A percentile compares a stretch with the other conserved stretches of the same genome.
These are phyloP conservation scores for Capromys pilorides DNA, from an alignment of 2,797 vertebrate species.

Conservation along the genomic window DNA sequence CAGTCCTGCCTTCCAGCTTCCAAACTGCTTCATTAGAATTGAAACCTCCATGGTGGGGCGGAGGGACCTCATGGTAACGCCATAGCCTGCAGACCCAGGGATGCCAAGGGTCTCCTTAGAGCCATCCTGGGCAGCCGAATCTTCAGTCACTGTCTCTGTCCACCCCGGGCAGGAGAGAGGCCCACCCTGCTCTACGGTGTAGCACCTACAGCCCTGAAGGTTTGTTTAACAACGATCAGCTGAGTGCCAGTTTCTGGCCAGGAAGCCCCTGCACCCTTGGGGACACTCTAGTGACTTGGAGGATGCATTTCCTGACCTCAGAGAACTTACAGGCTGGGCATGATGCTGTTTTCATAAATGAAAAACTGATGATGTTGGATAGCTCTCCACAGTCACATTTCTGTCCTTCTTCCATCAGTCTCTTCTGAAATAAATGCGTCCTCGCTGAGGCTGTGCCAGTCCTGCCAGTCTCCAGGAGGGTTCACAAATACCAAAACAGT, in stretches of 20 bases:
- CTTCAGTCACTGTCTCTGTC: not conserved
- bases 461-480: not conserved
- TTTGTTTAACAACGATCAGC: not conserved
- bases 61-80: not conserved
- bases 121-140: not conserved
- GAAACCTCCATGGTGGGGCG: not conserved
- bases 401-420: slow-evolving; percentile 45
- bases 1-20: not conserved
- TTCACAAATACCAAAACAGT: slow-evolving; percentile 48
- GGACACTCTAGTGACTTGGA: not conserved
- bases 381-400: slow-evolving; percentile 34
- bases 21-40: not conserved
- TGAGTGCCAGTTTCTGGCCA: not conserved
- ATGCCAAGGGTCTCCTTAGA: not conserved
- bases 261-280: not conserved
- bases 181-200: not conserved
- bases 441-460: not conserved
- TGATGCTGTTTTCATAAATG: slow-evolving; percentile 54
- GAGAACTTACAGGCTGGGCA: slow-evolving; percentile 30
- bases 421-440: slow-evolving; percentile 55
- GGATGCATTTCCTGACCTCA: not conserved
- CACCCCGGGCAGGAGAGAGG: not conserved
- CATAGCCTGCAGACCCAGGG: not conserved
- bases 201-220: not conserved
- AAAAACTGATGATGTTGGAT: slow-evolving; percentile 20